Evolutionary conservation across 2,113 vertebrate genomes (phyloP).

Genomic region (Thunnus thynnus): DNA sequence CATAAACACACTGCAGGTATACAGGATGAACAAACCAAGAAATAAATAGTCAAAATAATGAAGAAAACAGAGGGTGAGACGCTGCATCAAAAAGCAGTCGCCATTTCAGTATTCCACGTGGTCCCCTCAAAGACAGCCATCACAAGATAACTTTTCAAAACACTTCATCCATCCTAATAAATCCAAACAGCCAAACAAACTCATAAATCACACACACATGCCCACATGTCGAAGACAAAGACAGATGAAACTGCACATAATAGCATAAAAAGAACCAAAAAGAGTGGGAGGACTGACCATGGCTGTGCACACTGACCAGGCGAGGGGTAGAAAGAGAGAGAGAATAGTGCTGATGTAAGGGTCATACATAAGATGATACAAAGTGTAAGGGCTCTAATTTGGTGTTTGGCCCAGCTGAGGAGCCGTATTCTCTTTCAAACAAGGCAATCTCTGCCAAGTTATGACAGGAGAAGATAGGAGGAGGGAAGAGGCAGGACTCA

Average conservation of each 20-base stretch:
- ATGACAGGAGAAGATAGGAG: constrained; percentile 40
- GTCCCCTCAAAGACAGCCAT: constrained; percentile 16
- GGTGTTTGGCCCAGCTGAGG: constrained; percentile 82
- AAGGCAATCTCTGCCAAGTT: constrained; percentile 77
- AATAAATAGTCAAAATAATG: background rate
- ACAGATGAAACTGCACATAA: constrained; percentile 1
- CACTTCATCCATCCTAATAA: background rate
- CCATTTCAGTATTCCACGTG: constrained; percentile 18
- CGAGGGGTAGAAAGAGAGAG: constrained; percentile 77
- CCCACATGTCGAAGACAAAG: background rate
- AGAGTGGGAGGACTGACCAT: constrained; percentile 86
- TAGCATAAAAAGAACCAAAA: constrained; percentile 13
- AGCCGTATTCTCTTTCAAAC: constrained; percentile 82
- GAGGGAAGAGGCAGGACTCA: constrained; percentile 37
- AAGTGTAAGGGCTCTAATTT: constrained; percentile 88
- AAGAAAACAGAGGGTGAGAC: background rate
- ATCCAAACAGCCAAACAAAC: constrained; percentile 3
- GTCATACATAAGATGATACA: constrained; percentile 84
- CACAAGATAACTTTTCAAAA: constrained; percentile 14
- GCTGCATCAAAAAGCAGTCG: background rate
- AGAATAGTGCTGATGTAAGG: constrained; percentile 60
- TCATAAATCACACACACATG: constrained; percentile 23
- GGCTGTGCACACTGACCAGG: constrained; percentile 62
- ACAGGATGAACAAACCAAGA: background rate
- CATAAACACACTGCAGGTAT: background rate